Evolutionary conservation across 64 coral and sea anemone species (phyloP), one percentile per base, ranked within the genome.

Genomic region (Stylophora pistillata): DNA sequence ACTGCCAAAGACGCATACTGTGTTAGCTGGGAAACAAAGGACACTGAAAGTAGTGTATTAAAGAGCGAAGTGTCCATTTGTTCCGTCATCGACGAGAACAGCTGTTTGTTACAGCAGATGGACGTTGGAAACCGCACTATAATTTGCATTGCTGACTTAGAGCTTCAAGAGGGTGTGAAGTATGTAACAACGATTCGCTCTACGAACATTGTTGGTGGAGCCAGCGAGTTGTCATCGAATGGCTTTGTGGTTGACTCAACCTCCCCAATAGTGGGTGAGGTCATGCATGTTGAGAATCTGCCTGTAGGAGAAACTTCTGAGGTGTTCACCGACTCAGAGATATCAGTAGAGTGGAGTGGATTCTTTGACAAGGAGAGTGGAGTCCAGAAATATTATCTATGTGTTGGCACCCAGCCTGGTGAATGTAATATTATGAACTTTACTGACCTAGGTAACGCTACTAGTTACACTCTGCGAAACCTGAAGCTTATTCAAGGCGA

Each of bases 1-100:
- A 90, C 95, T 53, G 78, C 95, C 9, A 93, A 89, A 89, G 77
- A 88, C 10, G 75, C 86, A 18, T 96, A 81, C 77, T 96, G 91
- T 20, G 91, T 91, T 26, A 82, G 30, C 6, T 96, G 95, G 95
- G 47, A 75, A 37, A 29, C 47, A 56, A 5, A 56, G 55, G 97
- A 99, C 21, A 18, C 53, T 10, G 97, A 99, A 77, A 93, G 89
- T 55, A 87, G 88, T 23, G 76, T 99, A 11, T 58, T 56, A 3
- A 89, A 76, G 31, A 95, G 62, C 72, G 97, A 99, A 55, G 31
- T 99, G 34, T 92, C 93, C 17, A 83, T 99, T n/a, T 95, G 97
- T 71, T 88, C 93, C 0, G 68, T 55, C n/a, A 85, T 93, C n/a
- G 90, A 90, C 74, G 30, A 61, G 30, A 20, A 78, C 4, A 77